Conservation (phyloP, 2,113 vertebrate species). For the Elaphurus davidianus region DNA sequence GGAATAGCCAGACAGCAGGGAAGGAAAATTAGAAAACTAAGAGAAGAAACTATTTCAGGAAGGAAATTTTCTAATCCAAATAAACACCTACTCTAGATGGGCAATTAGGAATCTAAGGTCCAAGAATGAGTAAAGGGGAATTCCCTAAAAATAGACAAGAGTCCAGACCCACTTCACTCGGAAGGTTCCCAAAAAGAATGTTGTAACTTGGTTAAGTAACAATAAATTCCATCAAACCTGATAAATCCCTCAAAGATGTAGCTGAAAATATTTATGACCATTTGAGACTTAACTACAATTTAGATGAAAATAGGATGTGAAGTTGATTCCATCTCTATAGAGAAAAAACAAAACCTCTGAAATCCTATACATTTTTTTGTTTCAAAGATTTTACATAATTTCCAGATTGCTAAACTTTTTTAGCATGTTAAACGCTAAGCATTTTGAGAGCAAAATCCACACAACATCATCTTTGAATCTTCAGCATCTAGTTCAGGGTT, state of each 20-base stretch:
- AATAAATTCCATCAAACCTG: background rate
- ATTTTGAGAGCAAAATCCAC: background rate
- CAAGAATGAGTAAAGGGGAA: constrained; percentile 44
- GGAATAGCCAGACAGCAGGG: background rate
- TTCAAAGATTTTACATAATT: constrained; percentile 4
- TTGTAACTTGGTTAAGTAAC: background rate
- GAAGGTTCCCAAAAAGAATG: background rate
- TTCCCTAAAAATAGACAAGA: constrained; percentile 27
- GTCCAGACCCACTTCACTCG: background rate
- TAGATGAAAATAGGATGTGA: background rate
- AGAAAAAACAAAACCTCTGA: background rate
- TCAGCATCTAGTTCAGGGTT: background rate
- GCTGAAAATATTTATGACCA: background rate
- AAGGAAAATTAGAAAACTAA: background rate
- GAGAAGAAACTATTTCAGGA: background rate
- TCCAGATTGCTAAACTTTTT: background rate
- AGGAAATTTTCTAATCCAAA: background rate
- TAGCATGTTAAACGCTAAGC: background rate
- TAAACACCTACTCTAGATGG: background rate
- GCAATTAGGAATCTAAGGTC: background rate
- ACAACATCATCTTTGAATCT: background rate
- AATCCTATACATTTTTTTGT: background rate
- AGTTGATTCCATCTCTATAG: background rate
- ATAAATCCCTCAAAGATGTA: background rate
- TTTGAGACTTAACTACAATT: background rate